Percentiles rank a stretch among this genome's conserved stretches.
Evolutionary conservation across 2,797 vertebrate species (phyloP).

Genomic region (Antrozous pallidus): DNA sequence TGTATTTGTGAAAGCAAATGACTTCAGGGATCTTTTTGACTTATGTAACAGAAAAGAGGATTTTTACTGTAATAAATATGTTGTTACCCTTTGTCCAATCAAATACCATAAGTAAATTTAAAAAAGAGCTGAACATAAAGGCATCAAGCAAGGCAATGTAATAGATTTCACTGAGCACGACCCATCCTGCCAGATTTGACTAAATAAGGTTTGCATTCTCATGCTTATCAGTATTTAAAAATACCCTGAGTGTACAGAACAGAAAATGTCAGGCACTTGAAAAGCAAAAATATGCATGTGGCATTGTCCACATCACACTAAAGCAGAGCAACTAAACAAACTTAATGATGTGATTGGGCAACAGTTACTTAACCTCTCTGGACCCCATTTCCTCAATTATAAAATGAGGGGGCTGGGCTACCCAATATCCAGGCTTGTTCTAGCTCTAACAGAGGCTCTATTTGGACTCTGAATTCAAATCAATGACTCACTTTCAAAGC

Average conservation of each 20-base stretch:
- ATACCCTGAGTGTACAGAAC: constrained; percentile 38
- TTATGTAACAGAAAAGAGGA: neutral
- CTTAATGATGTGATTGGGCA: constrained; percentile 55
- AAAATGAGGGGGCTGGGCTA: neutral
- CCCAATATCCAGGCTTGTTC: neutral
- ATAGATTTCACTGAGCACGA: constrained; percentile 33
- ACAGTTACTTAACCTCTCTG: neutral
- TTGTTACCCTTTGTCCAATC: constrained; percentile 47
- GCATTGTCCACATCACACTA: constrained; percentile 26
- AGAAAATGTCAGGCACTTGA: constrained; percentile 63
- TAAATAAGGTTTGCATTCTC: constrained; percentile 29
- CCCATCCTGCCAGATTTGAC: constrained; percentile 30
- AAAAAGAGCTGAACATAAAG: neutral
- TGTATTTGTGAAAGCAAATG: neutral
- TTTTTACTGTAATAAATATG: constrained; percentile 21
- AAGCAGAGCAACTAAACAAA: constrained; percentile 51
- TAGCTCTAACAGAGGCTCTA: neutral
- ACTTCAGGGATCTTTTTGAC: constrained; percentile 43
- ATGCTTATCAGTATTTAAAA: constrained; percentile 64
- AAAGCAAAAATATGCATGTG: constrained; percentile 42
- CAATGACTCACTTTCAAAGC: constrained; percentile 51
- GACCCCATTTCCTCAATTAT: constrained; percentile 45
- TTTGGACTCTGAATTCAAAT: constrained; percentile 38
- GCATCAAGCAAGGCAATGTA: neutral
- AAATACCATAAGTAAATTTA: constrained; percentile 26